Base-by-base conservation (phyloP, 2,888 invertebrate genomes). In the Orthosia incerta region DNA sequence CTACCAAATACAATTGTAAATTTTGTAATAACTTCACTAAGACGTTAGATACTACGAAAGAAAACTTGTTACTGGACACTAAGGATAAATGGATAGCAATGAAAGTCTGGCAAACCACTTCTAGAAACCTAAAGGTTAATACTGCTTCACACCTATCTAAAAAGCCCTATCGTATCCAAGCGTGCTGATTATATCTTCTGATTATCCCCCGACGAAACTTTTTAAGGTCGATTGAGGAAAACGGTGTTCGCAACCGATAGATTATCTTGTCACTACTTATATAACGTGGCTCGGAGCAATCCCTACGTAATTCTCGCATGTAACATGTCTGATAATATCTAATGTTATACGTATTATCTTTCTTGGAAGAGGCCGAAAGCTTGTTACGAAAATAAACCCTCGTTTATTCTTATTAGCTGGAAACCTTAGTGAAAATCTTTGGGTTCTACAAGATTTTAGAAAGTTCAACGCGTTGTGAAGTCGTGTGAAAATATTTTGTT, bases 201-300 rank as follows among this genome's bases (percentile, higher is more conserved):
- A 79, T 79, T 73, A 83, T 73, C 56, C 50, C 53, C 18, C 50
- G 7, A 55, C 68, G 48, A 63, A 74, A 76, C 76, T 73, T 77
- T 71, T 84, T 68, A 68, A 68, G 81, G 64, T 61, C 65, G 62
- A 69, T 80, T 70, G 68, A 86, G 85, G 87, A 86, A 84, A 84
- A 84, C 56, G 70, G 55, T 75, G 53, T 68, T 57, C 71, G 59
- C 61, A 65, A 63, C 62, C 79, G 59, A 86, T 84, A 86, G 76
- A 85, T 86, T 84, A 84, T 69, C 57, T 62, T 76, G 84, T 80
- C 82, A 78, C 75, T 76, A 81, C 71, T 84, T 81, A 78, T 64
- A 70, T 78, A 71, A 78, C 76, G 55, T 71, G 23, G 26, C 64
- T 63, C 20, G 31, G 68, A 75, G 67, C 79, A 64, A 76, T 78